A percentile compares a stretch with the other conserved stretches of the same genome.
Evolutionary conservation across 2,113 vertebrate genomes (phyloP).

Genomic region (Leucoraja erinaceus): DNA sequence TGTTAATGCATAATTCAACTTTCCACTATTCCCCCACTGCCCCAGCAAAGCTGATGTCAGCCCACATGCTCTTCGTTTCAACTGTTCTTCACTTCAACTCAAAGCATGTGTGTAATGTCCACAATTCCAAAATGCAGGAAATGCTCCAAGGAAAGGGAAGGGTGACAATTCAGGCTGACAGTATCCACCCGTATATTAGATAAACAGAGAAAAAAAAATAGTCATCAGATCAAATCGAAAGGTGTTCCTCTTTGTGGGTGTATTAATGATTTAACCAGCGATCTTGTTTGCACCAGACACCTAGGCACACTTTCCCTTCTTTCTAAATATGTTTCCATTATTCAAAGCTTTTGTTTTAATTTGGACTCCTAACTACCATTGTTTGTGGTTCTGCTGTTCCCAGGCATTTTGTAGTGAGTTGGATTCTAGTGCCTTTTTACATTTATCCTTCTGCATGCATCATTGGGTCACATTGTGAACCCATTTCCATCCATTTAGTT

Average conservation of each 20-base stretch:
- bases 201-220: not conserved
- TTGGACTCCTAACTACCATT: not conserved
- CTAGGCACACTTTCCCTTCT: not conserved
- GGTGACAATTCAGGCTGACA: not conserved
- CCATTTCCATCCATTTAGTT: slow-evolving; percentile 22
- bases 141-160: not conserved
- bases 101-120: not conserved
- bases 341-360: not conserved
- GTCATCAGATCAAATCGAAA: not conserved
- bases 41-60: not conserved
- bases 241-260: not conserved
- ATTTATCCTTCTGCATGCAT: not conserved
- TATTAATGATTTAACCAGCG: not conserved
- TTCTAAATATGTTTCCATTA: not conserved
- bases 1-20: not conserved
- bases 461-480: not conserved
- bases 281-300: not conserved
- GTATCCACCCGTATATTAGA: not conserved
- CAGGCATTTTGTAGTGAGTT: not conserved
- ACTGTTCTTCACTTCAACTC: not conserved
- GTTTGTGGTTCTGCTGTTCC: not conserved
- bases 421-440: not conserved
- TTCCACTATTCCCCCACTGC: not conserved
- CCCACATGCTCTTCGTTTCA: no score
- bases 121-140: not conserved